Evolutionary conservation across 2,888 invertebrate genomes (phyloP).

Genomic region (Mimachlamys varia): DNA sequence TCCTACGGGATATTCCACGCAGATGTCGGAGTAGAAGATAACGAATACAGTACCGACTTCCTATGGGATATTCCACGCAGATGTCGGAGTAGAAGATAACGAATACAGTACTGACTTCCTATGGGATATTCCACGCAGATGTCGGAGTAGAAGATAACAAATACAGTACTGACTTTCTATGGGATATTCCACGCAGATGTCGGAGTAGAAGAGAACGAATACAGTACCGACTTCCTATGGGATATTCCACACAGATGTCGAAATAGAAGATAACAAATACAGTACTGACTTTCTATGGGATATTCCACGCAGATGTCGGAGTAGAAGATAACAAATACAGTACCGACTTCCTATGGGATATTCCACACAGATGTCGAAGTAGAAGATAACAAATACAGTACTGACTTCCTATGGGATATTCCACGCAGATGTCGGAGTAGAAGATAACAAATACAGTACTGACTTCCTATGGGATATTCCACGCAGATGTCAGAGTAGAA

Average conservation of each 20-base stretch:
- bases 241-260: not conserved
- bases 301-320: not conserved
- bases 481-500: not conserved
- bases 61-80: not conserved
- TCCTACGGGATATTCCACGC: not conserved
- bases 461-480: not conserved
- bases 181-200: not conserved
- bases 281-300: not conserved
- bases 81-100: not conserved
- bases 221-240: not conserved
- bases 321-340: not conserved
- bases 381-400: not conserved
- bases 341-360: not conserved
- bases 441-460: not conserved
- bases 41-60: not conserved
- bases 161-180: not conserved
- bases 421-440: not conserved
- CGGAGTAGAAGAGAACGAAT: not conserved
- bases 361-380: not conserved
- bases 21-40: not conserved
- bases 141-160: not conserved
- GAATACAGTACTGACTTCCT: not conserved
- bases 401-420: not conserved
- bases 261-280: not conserved
- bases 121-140: not conserved